A percentile compares a stretch with the other conserved stretches of the same genome.
Evolutionary conservation across 2,888 invertebrate genomes (phyloP).

Genomic region (Conomelus anceps): DNA sequence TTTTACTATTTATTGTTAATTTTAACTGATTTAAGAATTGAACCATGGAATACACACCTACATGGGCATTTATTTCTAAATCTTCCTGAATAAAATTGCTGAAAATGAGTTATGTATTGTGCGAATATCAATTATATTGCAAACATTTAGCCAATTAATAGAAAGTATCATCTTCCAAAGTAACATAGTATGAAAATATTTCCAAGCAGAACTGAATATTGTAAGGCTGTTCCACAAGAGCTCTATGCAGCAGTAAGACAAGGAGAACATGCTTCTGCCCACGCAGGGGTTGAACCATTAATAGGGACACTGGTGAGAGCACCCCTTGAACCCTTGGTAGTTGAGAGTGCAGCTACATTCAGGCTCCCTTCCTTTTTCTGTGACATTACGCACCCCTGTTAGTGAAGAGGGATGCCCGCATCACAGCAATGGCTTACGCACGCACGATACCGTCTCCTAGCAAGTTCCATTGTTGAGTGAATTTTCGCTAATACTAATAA

Average conservation of each 20-base stretch:
- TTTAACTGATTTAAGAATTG: too few species aligned
- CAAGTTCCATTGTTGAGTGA: background rate
- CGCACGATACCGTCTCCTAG: background rate
- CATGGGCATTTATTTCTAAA: too few species aligned
- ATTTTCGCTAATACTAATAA: background rate
- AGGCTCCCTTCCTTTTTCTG: background rate
- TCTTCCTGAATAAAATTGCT: too few species aligned
- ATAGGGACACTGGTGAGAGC: background rate
- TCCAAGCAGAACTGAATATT: too few species aligned
- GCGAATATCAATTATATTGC: too few species aligned
- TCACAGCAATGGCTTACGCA: too few species aligned
- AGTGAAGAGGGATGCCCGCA: background rate
- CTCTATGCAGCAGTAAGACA: background rate
- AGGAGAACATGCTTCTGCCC: background rate
- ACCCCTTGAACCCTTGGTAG: background rate
- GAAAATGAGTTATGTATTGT: too few species aligned
- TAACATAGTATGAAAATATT: too few species aligned
- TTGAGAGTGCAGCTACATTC: background rate
- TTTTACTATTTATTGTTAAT: too few species aligned
- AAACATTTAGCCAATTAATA: too few species aligned
- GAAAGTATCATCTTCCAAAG: too few species aligned
- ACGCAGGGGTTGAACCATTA: background rate
- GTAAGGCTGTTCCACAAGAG: background rate
- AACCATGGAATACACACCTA: too few species aligned
- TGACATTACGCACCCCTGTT: background rate